These are phyloP conservation scores for Lypha dubia DNA, from an alignment of 2,888 invertebrate genomes.

Conservation along the genomic window DNA sequence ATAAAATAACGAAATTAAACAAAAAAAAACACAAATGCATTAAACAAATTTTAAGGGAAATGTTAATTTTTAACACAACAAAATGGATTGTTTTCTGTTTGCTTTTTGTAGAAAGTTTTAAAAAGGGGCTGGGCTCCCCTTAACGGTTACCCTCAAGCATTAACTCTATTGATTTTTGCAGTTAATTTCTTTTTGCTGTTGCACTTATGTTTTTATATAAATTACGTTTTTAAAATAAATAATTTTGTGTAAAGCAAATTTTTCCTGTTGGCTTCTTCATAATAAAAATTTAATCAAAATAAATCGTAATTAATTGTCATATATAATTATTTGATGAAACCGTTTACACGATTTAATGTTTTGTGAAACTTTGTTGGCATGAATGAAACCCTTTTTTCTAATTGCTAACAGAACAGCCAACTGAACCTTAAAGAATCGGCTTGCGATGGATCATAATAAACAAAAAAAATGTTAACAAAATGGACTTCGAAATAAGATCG, in stretches of 20 bases:
- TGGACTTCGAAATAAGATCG: too few species aligned
- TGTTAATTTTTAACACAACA: neutral
- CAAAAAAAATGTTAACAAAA: too few species aligned
- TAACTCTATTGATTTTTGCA: neutral
- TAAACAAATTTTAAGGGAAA: neutral
- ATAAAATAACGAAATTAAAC: too few species aligned
- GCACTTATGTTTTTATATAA: constrained; percentile 15
- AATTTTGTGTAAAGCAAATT: constrained; percentile 11
- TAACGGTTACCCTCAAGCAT: neutral
- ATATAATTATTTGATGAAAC: too few species aligned
- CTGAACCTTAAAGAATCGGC: too few species aligned
- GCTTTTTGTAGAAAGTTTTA: constrained; percentile 14
- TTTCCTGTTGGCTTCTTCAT: neutral
- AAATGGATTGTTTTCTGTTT: neutral
- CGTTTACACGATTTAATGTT: too few species aligned
- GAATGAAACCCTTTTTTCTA: too few species aligned
- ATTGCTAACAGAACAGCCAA: too few species aligned
- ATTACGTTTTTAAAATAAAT: constrained; percentile 55
- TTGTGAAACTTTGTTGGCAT: too few species aligned
- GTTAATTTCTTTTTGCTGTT: neutral
- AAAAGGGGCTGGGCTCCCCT: neutral
- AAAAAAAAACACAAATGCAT: neutral
- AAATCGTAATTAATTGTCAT: neutral
- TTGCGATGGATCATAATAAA: too few species aligned
- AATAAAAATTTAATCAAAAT: neutral